Percentiles rank a stretch among this genome's conserved stretches.
Conservation (phyloP, 2,888 invertebrate species). For the Neelides folsomi region DNA sequence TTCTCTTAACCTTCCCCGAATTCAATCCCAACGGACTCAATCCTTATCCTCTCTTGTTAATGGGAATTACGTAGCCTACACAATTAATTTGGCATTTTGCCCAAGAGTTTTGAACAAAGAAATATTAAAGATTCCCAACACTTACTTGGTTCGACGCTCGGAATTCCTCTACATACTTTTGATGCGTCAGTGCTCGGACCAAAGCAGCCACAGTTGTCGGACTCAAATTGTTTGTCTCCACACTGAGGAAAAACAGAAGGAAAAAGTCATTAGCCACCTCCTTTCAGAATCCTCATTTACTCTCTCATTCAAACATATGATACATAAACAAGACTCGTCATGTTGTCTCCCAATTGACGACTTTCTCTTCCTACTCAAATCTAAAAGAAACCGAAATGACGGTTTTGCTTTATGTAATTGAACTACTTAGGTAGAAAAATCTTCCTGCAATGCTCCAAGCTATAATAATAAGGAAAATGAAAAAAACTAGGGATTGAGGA, state of each 20-base stretch:
- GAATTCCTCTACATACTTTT: conserved; percentile 82
- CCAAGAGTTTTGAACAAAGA: neutral
- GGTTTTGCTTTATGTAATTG: too few relatives aligned
- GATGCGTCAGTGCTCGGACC: conserved; percentile 69
- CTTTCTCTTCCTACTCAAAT: neutral
- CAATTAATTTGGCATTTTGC: conserved; percentile 11
- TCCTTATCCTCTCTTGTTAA: too few relatives aligned
- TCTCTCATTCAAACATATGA: too few relatives aligned
- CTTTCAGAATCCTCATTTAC: neutral
- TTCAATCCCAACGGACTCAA: too few relatives aligned
- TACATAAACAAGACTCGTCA: too few relatives aligned
- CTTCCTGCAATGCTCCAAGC: too few relatives aligned
- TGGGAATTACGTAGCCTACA: neutral
- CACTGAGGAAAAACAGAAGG: conserved; percentile 41
- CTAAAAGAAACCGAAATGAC: neutral
- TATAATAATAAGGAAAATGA: too few relatives aligned
- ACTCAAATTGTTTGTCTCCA: conserved; percentile 94
- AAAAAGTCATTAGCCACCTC: neutral
- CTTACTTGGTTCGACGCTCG: conserved; percentile 92
- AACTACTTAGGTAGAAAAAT: too few relatives aligned
- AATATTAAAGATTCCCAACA: conserved; percentile 1
- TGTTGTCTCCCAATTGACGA: neutral
- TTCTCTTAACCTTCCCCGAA: too few relatives aligned
- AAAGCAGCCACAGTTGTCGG: conserved; percentile 75
- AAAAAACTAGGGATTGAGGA: too few relatives aligned